Conservation (phyloP, 2,888 invertebrate genomes). For the Ceramica pisi region DNA sequence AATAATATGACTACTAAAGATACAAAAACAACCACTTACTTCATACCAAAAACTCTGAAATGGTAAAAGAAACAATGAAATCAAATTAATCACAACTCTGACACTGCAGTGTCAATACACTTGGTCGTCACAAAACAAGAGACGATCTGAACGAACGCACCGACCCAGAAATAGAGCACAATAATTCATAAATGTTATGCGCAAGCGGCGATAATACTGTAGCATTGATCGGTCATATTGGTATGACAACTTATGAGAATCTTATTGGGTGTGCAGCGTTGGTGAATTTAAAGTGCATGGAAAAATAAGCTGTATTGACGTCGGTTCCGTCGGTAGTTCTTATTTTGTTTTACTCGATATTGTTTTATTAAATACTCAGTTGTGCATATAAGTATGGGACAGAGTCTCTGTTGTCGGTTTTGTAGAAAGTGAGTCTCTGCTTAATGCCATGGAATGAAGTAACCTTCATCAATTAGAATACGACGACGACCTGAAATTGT, state of each 20-base stretch:
- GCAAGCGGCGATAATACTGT: conserved; percentile 77
- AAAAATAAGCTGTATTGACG: conserved; percentile 26
- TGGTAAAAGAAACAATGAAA: conserved; percentile 10
- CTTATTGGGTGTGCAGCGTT: conserved; percentile 24
- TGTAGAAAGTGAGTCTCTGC: background rate
- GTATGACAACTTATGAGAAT: conserved; percentile 44
- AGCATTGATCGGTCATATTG: conserved; percentile 63
- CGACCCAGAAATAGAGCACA: conserved; percentile 85
- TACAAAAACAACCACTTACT: background rate
- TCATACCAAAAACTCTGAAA: background rate
- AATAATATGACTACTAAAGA: background rate
- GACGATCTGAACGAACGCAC: conserved; percentile 50
- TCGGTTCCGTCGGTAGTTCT: background rate
- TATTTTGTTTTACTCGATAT: conserved; percentile 12
- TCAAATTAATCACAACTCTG: conserved; percentile 34
- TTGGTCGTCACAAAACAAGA: conserved; percentile 47
- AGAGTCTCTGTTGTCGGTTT: background rate
- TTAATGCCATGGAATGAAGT: too few species aligned
- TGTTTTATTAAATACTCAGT: conserved; percentile 13
- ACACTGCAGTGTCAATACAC: conserved; percentile 54
- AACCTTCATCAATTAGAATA: background rate
- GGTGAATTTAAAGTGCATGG: conserved; percentile 10
- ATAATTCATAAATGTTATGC: conserved; percentile 88
- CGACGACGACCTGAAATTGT: background rate
- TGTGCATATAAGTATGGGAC: background rate